phyloP scores from a whole-genome alignment of 2,113 vertebrate genomes.

The Aramus guarauna region DNA sequence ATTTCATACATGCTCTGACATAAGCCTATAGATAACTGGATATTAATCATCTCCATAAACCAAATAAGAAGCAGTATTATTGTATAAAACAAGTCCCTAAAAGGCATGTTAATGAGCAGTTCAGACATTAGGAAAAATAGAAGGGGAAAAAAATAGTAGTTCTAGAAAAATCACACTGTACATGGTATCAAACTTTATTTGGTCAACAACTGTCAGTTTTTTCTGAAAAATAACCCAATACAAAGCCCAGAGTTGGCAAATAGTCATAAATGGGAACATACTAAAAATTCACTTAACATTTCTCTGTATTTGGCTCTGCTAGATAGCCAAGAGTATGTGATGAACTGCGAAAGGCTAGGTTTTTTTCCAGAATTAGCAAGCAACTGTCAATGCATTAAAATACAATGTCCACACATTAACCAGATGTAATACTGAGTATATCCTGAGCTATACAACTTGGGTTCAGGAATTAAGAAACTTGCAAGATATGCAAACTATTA shows the following conservation, averaged over 20 bases:
- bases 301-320: not conserved
- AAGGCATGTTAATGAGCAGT: not conserved
- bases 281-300: not conserved
- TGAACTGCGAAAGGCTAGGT: not conserved
- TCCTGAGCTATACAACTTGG: not conserved
- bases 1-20: not conserved
- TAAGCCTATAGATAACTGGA: not conserved
- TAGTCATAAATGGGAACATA: not conserved
- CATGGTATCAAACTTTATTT: not conserved
- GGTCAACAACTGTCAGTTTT: not conserved
- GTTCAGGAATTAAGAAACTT: not conserved
- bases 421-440: not conserved
- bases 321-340: not conserved
- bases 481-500: not conserved
- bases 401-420: not conserved
- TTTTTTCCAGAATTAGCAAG: not conserved
- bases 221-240: not conserved
- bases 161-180: not conserved
- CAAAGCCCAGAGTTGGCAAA: not conserved
- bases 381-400: not conserved
- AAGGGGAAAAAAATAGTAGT: not conserved
- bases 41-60: not conserved
- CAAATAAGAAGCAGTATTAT: not conserved
- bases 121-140: not conserved
- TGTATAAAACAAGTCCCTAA: not conserved